A percentile compares a stretch with the other conserved stretches of the same genome.
Evolutionary conservation across 2,113 vertebrate genomes (phyloP).

Genomic region (Caretta caretta): DNA sequence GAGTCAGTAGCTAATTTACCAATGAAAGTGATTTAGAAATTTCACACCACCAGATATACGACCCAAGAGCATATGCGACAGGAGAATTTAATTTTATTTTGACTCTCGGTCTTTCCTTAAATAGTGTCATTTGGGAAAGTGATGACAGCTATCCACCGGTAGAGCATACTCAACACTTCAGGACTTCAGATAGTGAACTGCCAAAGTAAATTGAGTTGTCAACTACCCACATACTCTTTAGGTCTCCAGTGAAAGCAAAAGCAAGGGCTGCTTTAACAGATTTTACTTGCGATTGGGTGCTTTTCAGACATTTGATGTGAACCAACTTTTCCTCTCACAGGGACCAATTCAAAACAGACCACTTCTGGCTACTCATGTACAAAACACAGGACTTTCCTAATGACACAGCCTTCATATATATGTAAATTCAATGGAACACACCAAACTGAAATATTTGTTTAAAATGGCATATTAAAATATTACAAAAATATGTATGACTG

Average conservation of each 20-base stretch:
- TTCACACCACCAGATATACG: accelerated
- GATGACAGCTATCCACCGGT: background rate
- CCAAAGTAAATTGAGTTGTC: background rate
- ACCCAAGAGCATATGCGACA: background rate
- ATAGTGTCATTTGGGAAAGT: background rate
- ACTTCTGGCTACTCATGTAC: background rate
- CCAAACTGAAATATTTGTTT: background rate
- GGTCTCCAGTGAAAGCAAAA: background rate
- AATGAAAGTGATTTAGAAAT: background rate
- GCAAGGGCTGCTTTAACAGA: background rate
- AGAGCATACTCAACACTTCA: background rate
- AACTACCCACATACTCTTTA: background rate
- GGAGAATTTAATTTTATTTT: background rate
- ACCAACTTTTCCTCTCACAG: background rate
- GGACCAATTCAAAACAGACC: background rate
- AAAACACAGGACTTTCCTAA: background rate
- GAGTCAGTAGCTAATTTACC: background rate
- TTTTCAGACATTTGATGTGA: background rate
- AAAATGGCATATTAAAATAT: background rate
- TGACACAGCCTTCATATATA: background rate
- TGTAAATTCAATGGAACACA: background rate
- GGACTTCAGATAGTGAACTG: background rate
- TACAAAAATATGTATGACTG: accelerated
- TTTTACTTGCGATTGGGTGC: background rate
- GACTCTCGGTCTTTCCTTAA: background rate